These are phyloP conservation scores for Poeciliopsis infans DNA, from an alignment of 2,797 vertebrate genomes.

Conservation along the genomic window DNA sequence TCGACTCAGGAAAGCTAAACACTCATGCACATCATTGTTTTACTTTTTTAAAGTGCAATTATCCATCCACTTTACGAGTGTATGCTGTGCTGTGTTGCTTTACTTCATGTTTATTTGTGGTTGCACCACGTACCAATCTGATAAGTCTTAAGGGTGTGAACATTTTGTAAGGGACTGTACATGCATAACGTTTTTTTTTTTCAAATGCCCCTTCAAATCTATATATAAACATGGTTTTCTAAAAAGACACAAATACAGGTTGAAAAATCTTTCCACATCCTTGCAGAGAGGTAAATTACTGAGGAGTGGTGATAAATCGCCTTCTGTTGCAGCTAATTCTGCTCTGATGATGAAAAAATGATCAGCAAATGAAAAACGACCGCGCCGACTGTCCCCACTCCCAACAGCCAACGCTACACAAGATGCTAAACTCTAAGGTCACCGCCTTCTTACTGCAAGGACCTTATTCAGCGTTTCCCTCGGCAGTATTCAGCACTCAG, in stretches of 20 bases:
- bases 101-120: background rate
- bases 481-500: slow-evolving; percentile 32
- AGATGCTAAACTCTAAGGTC: slow-evolving; percentile 60
- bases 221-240: no score
- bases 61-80: background rate
- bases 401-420: slow-evolving; percentile 42
- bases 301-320: slow-evolving; percentile 56
- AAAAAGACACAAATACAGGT: slow-evolving; percentile 27
- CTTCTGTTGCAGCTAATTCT: slow-evolving; percentile 42
- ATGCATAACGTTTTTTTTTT: background rate
- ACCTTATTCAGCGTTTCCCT: slow-evolving; percentile 66
- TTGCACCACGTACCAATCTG: background rate
- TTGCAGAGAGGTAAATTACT: slow-evolving; percentile 40
- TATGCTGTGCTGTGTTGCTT: background rate
- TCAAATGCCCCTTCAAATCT: no score
- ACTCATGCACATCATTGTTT: background rate
- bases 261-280: slow-evolving; percentile 49
- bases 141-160: background rate
- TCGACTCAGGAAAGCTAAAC: background rate
- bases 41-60: background rate
- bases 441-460: slow-evolving; percentile 34
- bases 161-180: background rate
- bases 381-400: slow-evolving; percentile 29
- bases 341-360: slow-evolving; percentile 42
- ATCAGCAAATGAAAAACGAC: slow-evolving; percentile 66